Evolutionary conservation across 2,113 vertebrate genomes (phyloP).

Genomic region (Hippoglossus stenolepis): DNA sequence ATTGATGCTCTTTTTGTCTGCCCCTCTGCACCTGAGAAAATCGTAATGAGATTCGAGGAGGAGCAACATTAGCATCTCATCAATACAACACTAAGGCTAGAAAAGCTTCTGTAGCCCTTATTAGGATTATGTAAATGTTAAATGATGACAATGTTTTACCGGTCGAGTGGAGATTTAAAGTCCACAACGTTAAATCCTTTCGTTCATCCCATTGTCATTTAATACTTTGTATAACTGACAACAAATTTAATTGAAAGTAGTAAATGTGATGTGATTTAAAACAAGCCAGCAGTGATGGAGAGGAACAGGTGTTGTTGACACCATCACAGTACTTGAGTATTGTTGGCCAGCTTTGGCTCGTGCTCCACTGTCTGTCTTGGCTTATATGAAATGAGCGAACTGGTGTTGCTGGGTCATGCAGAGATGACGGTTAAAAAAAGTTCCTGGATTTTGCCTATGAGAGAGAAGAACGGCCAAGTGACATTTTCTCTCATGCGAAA

Average conservation of each 20-base stretch:
- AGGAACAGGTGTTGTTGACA: constrained; percentile 49
- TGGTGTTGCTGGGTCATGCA: constrained; percentile 57
- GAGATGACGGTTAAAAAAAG: constrained; percentile 61
- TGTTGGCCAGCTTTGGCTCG: constrained; percentile 50
- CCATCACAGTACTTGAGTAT: constrained; percentile 39
- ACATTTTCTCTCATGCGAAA: too few species aligned
- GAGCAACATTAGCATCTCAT: constrained; percentile 2
- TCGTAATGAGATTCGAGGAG: constrained; percentile 11
- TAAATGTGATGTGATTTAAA: constrained; percentile 5
- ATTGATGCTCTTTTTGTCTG: constrained; percentile 46
- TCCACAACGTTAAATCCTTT: neutral
- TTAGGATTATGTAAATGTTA: too few species aligned
- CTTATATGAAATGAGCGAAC: constrained; percentile 49
- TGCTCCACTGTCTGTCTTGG: constrained; percentile 56
- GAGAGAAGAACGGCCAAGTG: too few species aligned
- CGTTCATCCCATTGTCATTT: neutral
- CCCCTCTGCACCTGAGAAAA: constrained; percentile 73
- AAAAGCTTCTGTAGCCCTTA: neutral
- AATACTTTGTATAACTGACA: constrained; percentile 15
- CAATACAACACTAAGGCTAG: constrained; percentile 2
- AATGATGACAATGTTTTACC: neutral
- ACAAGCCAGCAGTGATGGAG: constrained; percentile 2
- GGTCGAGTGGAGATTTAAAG: too few species aligned
- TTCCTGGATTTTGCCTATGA: neutral
- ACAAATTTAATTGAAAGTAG: neutral